Evolutionary conservation across 1,140 invertebrate genomes (phyloP), one percentile per base, ranked within the genome.

Genomic region (Cotesia vestalis): DNA sequence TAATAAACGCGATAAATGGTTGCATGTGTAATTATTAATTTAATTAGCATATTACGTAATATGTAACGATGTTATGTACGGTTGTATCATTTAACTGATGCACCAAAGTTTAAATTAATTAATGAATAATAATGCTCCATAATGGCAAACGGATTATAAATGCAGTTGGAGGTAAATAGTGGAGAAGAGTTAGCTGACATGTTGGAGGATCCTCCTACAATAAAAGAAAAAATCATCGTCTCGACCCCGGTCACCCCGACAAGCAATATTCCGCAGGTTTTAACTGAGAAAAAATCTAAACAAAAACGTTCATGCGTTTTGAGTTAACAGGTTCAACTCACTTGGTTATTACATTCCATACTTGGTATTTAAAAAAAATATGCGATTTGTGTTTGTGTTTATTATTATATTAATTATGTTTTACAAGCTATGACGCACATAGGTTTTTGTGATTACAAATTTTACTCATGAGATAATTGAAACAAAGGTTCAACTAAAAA

Each of bases 151-250:
- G 63, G 67, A 75, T 20, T 62, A 55, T 35, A 51, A 74, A 76
- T 76, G 69, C 77, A 85, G 84, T 83, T 84, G 81, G 84, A 85
- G 82, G 81, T 85, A 78, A 85, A 82, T 83, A 83, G 79, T 76
- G 83, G 83, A 51, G 84, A 84, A 66, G 84, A 85, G 73, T 79
- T 85, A 79, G 80, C 83, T 69, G 84, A 85, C 75, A 84, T 83
- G 82, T 78, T 85, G 82, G 83, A 85, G 80, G 84, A 84, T 73
- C 82, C 83, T 78, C 81, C 84, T 67, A 80, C 75, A 69, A 80
- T 82, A 77, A 82, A 81, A 81, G 82, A 83, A 46, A 46, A 46
- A 69, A 77, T 78, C 73, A 81, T 78, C 64, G 73, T 79, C 55
- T 81, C 82, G 74, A 85, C 83, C 67, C 82, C 82, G 71, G 80